A percentile compares a stretch with the other conserved stretches of the same genome.
phyloP scores from a whole-genome alignment of 2,888 invertebrate species.

The Synanthedon myopaeformis region DNA sequence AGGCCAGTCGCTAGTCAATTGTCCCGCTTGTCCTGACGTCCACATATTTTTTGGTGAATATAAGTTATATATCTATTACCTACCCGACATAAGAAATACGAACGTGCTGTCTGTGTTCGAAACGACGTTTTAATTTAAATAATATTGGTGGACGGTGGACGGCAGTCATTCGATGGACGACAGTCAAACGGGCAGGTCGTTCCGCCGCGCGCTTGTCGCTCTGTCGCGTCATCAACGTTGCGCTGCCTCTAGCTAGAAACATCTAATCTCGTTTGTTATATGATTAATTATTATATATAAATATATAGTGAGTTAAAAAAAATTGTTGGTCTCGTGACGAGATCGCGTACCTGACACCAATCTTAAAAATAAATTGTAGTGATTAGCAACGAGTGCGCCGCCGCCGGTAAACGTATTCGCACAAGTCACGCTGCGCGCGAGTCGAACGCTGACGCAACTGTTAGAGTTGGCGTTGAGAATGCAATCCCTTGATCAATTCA shows the following conservation, averaged over 20 bases:
- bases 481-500: too few relatives aligned
- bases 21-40: constrained; percentile 38
- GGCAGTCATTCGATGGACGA: too few relatives aligned
- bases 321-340: constrained; percentile 24
- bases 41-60: constrained; percentile 11
- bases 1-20: constrained; percentile 53
- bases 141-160: too few relatives aligned
- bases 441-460: not conserved
- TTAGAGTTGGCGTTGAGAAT: too few relatives aligned
- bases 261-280: constrained; percentile 15
- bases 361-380: constrained; percentile 9
- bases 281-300: not conserved
- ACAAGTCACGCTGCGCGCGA: not conserved
- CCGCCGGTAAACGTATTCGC: not conserved
- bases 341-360: constrained; percentile 53
- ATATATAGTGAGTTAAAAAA: constrained; percentile 6
- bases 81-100: too few relatives aligned
- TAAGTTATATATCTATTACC: too few relatives aligned
- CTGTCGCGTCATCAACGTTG: constrained; percentile 19
- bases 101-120: too few relatives aligned
- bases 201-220: constrained; percentile 12
- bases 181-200: constrained; percentile 7
- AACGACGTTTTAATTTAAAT: too few relatives aligned
- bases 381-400: constrained; percentile 8
- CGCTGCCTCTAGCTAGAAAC: constrained; percentile 53